Evolutionary conservation across 1,140 invertebrate species (phyloP), one percentile per base, ranked within the genome.

Genomic region (Patella vulgata): DNA sequence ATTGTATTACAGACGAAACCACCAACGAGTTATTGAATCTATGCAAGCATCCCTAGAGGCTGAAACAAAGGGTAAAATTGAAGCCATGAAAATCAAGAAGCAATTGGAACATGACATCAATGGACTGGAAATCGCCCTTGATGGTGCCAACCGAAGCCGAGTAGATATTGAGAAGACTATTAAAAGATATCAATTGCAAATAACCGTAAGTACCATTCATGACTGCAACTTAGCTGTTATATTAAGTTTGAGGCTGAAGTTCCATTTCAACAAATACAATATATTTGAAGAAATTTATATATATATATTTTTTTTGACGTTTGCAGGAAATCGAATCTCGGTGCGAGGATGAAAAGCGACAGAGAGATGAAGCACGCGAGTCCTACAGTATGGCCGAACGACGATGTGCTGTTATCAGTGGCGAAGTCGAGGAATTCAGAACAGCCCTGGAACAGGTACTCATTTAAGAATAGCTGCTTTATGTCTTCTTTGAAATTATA

Each of bases 101-200:
- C 99, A 99, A 88, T 88, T 99, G 75, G 97, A 99, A 87, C 92
- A 92, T 72, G 97, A 99, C 88, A 98, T 98, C 88, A 98, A 98
- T 84, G 96, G 99, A 84, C 88, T 98, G 55, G 96, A 99, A 87
- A 97, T 98, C 77, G 95, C 96, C 78, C 87, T 99, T 75, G 97
- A 99, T 89, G 70, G 65, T 39, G 60, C 79, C 53, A 82, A 82
- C 67, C 68, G 80, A 51, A 94, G 94, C 70, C 97, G 97, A 83
- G 94, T 95, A 78, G 97, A 99, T 84, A 93, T 95, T 68, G 96
- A 99, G 86, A 98, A 98, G 90, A 97, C 94, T 87, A 96, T 98
- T 85, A 99, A 99, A 88, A 86, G 85, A 85, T 96, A 97, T 88
- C 95, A 98, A 86, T 91, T 94, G 85, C 94, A 97, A 85, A 88